Percentiles rank a stretch among this genome's conserved stretches.
These are phyloP conservation scores for Amyelois transitella DNA, from an alignment of 1,140 invertebrate genomes.

Conservation along the genomic window DNA sequence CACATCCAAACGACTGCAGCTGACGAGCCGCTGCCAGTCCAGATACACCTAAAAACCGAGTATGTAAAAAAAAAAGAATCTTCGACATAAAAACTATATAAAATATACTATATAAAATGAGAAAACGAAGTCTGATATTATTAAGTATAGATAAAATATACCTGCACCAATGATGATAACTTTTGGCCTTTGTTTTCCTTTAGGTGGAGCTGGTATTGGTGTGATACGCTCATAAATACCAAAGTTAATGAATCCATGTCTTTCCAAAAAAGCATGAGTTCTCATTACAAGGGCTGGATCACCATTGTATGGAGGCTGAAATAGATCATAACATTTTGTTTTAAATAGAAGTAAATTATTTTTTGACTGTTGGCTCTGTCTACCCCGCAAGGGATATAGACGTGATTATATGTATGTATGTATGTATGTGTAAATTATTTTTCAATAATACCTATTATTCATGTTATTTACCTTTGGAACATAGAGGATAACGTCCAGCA, in stretches of 20 bases:
- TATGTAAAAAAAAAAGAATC: no score
- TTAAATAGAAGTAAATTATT: no score
- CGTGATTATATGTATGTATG: no score
- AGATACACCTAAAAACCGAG: constrained; percentile 77
- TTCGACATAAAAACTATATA: no score
- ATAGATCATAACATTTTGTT: constrained; percentile 11
- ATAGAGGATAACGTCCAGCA: no score
- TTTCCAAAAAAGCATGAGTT: constrained; percentile 93
- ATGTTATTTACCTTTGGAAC: no score
- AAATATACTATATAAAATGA: no score
- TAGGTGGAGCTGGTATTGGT: constrained; percentile 76
- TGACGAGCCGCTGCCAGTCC: constrained; percentile 96
- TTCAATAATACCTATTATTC: no score
- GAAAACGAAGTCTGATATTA: no score
- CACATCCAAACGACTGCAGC: constrained; percentile 95
- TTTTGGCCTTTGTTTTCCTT: constrained; percentile 87
- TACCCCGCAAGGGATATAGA: no score
- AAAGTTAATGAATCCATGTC: constrained; percentile 99
- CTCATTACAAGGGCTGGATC: constrained; percentile 88
- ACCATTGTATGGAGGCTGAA: constrained; percentile 89
- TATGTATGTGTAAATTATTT: no score
- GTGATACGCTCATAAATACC: constrained; percentile 94
- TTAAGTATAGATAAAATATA: no score
- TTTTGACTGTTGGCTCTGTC: not conserved
- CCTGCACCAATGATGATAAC: constrained; percentile 97